A percentile compares a stretch with the other conserved stretches of the same genome.
Conservation (phyloP, 2,888 invertebrate genomes). For the Catocala sponsa region DNA sequence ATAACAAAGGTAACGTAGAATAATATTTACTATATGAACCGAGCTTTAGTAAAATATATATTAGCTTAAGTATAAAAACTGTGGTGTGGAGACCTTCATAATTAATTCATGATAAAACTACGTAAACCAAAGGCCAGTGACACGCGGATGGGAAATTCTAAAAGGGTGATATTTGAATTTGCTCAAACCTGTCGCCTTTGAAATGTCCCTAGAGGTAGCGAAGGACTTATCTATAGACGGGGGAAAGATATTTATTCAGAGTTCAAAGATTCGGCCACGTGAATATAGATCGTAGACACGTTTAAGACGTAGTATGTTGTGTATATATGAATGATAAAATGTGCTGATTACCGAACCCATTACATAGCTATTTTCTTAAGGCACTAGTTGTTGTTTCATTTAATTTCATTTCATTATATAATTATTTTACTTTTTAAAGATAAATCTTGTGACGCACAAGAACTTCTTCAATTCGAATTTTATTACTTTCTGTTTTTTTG, state of each 20-base stretch:
- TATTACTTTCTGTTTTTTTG: no score
- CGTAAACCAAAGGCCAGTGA: constrained; percentile 31
- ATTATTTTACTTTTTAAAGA: no score
- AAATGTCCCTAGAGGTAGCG: constrained; percentile 37
- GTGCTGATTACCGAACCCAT: neutral
- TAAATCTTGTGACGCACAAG: no score
- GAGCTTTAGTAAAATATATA: no score
- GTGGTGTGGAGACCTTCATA: constrained; percentile 22
- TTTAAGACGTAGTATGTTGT: neutral
- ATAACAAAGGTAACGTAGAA: neutral
- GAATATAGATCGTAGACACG: constrained; percentile 5
- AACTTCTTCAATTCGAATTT: no score
- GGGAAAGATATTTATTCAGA: constrained; percentile 27
- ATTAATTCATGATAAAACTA: constrained; percentile 46
- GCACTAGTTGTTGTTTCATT: no score
- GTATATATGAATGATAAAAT: neutral
- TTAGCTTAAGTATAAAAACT: neutral
- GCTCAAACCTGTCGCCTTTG: constrained; percentile 47
- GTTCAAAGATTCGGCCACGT: constrained; percentile 15
- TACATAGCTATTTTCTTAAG: no score
- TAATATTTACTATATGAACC: neutral
- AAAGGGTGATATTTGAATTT: constrained; percentile 54
- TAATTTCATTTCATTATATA: no score
- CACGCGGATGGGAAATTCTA: constrained; percentile 29
- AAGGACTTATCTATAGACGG: constrained; percentile 34